A percentile compares a stretch with the other conserved stretches of the same genome.
Evolutionary conservation across 2,113 vertebrate species (phyloP).

Genomic region (Capricornis sumatraensis): DNA sequence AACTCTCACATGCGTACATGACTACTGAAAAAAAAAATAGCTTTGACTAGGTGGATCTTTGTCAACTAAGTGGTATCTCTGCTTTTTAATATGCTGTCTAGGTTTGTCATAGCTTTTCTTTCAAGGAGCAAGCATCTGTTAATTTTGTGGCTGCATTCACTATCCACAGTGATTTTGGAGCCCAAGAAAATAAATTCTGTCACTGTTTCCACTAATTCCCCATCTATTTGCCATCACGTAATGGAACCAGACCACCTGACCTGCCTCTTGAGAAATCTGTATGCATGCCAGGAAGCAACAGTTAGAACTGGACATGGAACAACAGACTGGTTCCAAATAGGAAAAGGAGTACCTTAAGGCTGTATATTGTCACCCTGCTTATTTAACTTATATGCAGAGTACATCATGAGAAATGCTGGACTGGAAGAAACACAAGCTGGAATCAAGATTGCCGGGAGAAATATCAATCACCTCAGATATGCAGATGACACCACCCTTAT

Average conservation of each 20-base stretch:
- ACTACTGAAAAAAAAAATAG: neutral
- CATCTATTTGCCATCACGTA: neutral
- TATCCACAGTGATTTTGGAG: neutral
- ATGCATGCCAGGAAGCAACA: no score
- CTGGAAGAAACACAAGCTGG: no score
- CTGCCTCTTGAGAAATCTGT: no score
- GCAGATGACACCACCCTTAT: no score
- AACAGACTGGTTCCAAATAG: no score
- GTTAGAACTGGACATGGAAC: no score
- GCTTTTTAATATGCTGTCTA: neutral
- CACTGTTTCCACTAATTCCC: neutral
- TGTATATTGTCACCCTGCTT: no score
- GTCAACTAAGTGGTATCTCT: neutral
- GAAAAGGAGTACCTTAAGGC: no score
- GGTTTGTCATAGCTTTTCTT: neutral
- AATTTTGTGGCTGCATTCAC: neutral
- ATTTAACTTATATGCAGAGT: no score
- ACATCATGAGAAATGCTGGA: no score
- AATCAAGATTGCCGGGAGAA: no score
- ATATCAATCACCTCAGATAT: no score
- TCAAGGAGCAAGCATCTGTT: neutral
- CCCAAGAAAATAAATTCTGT: neutral
- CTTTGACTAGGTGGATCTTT: neutral
- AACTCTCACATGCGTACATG: neutral
- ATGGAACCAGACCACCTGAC: neutral